These are phyloP conservation scores for Creontiades dilutus DNA, from an alignment of 2,888 invertebrate genomes.

Conservation along the genomic window DNA sequence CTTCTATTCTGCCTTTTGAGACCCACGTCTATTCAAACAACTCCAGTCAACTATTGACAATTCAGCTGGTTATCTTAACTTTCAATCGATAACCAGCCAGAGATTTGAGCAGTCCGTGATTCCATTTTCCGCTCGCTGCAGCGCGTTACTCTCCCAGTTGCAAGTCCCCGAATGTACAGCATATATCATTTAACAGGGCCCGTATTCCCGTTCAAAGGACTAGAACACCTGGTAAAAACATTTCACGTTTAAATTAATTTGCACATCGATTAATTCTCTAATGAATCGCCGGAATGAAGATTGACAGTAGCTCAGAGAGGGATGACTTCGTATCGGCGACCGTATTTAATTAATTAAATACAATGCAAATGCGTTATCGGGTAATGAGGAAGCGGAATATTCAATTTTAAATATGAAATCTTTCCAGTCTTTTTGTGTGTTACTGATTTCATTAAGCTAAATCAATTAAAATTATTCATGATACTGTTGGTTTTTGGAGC, in stretches of 20 bases:
- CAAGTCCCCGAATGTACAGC: neutral
- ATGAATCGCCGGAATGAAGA: conserved; percentile 13
- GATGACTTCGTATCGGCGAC: neutral
- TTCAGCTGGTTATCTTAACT: no score
- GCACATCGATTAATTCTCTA: neutral
- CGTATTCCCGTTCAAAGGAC: conserved; percentile 28
- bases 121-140: no score
- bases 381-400: neutral
- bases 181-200: conserved; percentile 39
- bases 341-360: conserved; percentile 9
- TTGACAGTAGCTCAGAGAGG: neutral
- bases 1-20: no score
- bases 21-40: no score
- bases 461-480: conserved; percentile 7
- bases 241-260: conserved; percentile 14
- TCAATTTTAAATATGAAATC: neutral
- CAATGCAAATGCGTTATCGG: conserved; percentile 28
- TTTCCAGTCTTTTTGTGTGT: neutral
- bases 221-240: conserved; percentile 28
- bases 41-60: no score
- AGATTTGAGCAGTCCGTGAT: no score
- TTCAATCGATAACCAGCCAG: no score
- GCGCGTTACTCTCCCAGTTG: neutral
- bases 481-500: neutral
- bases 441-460: conserved; percentile 26